Percentiles rank a stretch among this genome's conserved stretches.
Conservation (phyloP, 35 echinoderm and acorn worm genomes). For the Diadema setosum region DNA sequence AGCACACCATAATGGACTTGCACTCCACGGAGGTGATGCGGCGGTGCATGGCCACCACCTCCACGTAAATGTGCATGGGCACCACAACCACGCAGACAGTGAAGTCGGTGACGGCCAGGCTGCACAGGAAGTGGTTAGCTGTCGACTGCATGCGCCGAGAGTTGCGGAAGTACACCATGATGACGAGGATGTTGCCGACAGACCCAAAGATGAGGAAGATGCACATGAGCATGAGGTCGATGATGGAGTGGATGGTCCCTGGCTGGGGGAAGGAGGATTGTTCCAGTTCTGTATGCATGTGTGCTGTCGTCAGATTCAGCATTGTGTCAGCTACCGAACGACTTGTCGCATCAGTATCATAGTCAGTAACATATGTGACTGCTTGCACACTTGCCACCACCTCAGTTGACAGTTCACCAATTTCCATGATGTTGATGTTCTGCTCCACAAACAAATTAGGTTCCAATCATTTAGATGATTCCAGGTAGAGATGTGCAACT, state of each 20-base stretch:
- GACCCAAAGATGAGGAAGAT: constrained; percentile 76
- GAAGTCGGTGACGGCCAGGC: constrained; percentile 71
- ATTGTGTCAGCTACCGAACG: too few species aligned
- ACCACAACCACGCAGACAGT: constrained; percentile 75
- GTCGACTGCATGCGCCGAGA: constrained; percentile 69
- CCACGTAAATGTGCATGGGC: constrained; percentile 79
- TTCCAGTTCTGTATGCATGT: too few species aligned
- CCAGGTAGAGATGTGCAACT: too few species aligned
- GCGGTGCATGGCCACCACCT: constrained; percentile 46
- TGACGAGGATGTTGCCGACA: constrained; percentile 77
- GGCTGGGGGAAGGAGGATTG: neutral
- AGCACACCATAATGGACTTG: constrained; percentile 66
- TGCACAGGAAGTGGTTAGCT: constrained; percentile 97
- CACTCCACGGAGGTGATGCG: constrained; percentile 62
- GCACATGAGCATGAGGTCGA: constrained; percentile 64
- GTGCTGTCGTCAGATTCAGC: too few species aligned
- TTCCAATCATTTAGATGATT: too few species aligned
- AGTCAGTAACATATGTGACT: too few species aligned
- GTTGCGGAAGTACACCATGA: constrained; percentile 73
- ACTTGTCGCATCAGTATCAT: too few species aligned
- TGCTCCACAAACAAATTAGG: too few species aligned
- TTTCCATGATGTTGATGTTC: too few species aligned
- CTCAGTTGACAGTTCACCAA: too few species aligned
- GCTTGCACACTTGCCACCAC: too few species aligned
- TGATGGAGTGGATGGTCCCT: neutral